Base-by-base conservation (phyloP, 2,113 vertebrate species). In the Leiothrix lutea region DNA sequence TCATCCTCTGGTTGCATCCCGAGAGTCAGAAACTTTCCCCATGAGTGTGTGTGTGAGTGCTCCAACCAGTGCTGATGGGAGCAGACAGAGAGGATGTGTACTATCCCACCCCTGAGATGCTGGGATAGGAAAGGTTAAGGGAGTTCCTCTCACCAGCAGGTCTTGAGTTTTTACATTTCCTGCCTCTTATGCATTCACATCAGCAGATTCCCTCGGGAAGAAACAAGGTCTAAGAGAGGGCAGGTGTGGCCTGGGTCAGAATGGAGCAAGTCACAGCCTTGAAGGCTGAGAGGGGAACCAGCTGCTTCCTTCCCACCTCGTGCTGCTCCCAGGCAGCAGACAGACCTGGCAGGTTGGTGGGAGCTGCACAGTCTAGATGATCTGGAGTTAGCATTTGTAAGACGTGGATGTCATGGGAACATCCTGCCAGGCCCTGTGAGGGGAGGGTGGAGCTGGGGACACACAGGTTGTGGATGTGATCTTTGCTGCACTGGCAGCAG, bases 151-250 rank as follows among this genome's bases (percentile, higher is more conserved):
- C 73, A 35, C 45, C 24, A 38, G 53, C 42, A 89, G 25, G 29
- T 50, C 86, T 67, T 67, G 56, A 62, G 33, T 62, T 88, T 78
- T 96, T 35, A 78, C 47, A 85, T 90, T 94, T 95, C 79, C 91
- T 90, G 74, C 24, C 70, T 88, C 66, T 67, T 64, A 22, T 54
- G 33, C 48, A 31, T 72, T 92, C 54, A 53, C 65, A 70, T 57
- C 71, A 86, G 72, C 50, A 77, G 77, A 77, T 73, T 69, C 42
- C 50, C 64, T 31, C n/a, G 79, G 66, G 45, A 67, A 93, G 75
- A 45, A 62, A 4, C 12, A 36, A 74, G 28, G 45, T 58, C 69
- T 81, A 19, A 44, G 31, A 73, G 51, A 58, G 35, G 33, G 44
- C 66, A 83, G 35, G 35, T 62, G 75, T 90, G 53, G 70, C 47